Percentiles rank a stretch among this genome's conserved stretches.
These are phyloP conservation scores for Prostheceraeus crozeri DNA, from an alignment of 2,888 invertebrate species.

Conservation along the genomic window DNA sequence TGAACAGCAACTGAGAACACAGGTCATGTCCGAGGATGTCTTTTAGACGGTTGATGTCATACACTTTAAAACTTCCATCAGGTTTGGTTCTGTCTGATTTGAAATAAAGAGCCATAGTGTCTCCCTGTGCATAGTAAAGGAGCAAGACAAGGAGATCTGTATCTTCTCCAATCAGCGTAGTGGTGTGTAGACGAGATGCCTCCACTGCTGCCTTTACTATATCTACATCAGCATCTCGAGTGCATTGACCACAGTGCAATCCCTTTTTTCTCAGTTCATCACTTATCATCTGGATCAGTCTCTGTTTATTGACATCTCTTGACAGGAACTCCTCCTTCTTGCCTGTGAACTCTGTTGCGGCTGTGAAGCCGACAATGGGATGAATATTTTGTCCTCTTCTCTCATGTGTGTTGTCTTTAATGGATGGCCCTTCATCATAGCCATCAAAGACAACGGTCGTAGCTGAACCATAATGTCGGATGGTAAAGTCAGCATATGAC, in stretches of 20 bases:
- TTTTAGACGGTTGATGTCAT: conserved; percentile 23
- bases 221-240: conserved; percentile 36
- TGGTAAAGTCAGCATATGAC: conserved; percentile 29
- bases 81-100: background rate
- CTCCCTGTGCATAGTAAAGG: conserved; percentile 18
- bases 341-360: conserved; percentile 35
- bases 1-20: conserved; percentile 32
- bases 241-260: too few species aligned
- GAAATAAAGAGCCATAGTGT: background rate
- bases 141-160: conserved; percentile 37
- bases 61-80: background rate
- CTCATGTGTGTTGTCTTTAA: conserved; percentile 38
- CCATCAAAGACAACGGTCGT: conserved; percentile 40
- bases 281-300: conserved; percentile 36
- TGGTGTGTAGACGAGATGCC: conserved; percentile 8
- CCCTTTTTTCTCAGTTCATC: conserved; percentile 32
- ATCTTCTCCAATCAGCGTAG: conserved; percentile 35
- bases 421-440: conserved; percentile 34
- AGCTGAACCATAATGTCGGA: conserved; percentile 35
- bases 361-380: conserved; percentile 32
- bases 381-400: conserved; percentile 23
- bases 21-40: conserved; percentile 1
- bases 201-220: conserved; percentile 16
- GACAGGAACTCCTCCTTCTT: conserved; percentile 40
- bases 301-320: conserved; percentile 37